These are phyloP conservation scores for Alaudala cheleensis DNA, from an alignment of 2,113 vertebrate species.

Conservation along the genomic window DNA sequence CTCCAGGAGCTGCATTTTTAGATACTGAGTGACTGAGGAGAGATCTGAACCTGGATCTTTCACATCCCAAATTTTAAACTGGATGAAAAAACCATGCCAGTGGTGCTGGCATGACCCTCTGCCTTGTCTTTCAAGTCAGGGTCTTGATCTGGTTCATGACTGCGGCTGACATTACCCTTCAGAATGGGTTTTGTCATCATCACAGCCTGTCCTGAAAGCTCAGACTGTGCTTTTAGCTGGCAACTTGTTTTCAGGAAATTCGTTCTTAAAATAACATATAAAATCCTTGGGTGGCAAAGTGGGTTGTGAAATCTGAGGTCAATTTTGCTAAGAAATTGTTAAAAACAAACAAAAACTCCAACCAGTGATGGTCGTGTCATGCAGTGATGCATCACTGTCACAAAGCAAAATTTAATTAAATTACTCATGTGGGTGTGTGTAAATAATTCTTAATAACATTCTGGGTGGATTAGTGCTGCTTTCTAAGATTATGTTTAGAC, in stretches of 20 bases:
- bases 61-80: neutral
- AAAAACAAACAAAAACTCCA: neutral
- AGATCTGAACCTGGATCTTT: neutral
- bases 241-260: neutral
- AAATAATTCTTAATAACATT: neutral
- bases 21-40: neutral
- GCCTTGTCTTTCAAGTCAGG: neutral
- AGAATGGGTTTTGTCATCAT: neutral
- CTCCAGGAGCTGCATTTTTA: neutral
- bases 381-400: neutral
- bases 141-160: neutral
- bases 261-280: neutral
- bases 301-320: neutral
- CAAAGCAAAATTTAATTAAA: neutral
- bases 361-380: neutral
- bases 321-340: neutral
- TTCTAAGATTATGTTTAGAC: neutral
- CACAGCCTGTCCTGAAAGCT: neutral
- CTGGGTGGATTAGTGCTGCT: neutral
- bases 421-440: neutral
- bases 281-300: neutral
- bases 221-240: neutral
- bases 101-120: neutral
- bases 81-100: rapidly evolving
- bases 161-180: neutral